A percentile compares a stretch with the other conserved stretches of the same genome.
Conservation (phyloP, 2,113 vertebrate genomes). For the Lanius ludovicianus region DNA sequence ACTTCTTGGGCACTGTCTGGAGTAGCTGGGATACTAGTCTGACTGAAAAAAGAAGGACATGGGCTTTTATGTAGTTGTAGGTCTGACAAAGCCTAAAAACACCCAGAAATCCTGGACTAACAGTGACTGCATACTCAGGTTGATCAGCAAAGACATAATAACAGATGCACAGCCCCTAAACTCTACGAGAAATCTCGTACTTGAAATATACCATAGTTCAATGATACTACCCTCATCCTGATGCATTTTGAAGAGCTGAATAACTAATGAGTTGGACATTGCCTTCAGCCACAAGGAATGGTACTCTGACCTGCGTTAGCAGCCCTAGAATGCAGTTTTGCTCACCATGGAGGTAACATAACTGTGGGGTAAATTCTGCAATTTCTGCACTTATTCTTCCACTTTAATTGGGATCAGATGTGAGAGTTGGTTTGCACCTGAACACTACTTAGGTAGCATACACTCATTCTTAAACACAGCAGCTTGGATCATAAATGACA, state of each 20-base stretch:
- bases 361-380: background rate
- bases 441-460: background rate
- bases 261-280: background rate
- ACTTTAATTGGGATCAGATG: background rate
- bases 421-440: background rate
- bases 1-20: background rate
- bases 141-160: background rate
- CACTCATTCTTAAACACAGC: background rate
- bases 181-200: accelerated
- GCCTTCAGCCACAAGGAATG: background rate
- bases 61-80: background rate
- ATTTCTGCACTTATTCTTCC: background rate
- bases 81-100: background rate
- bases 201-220: background rate
- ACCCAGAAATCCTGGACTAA: background rate
- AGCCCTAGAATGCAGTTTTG: background rate
- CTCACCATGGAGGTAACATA: background rate
- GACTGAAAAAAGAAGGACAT: background rate
- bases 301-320: background rate
- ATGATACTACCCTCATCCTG: background rate
- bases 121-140: background rate
- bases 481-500: background rate
- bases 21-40: background rate
- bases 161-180: background rate
- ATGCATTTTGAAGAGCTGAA: background rate